Evolutionary conservation across 2,113 vertebrate species (phyloP), one percentile per base, ranked within the genome.

Genomic region (Ameiurus melas): DNA sequence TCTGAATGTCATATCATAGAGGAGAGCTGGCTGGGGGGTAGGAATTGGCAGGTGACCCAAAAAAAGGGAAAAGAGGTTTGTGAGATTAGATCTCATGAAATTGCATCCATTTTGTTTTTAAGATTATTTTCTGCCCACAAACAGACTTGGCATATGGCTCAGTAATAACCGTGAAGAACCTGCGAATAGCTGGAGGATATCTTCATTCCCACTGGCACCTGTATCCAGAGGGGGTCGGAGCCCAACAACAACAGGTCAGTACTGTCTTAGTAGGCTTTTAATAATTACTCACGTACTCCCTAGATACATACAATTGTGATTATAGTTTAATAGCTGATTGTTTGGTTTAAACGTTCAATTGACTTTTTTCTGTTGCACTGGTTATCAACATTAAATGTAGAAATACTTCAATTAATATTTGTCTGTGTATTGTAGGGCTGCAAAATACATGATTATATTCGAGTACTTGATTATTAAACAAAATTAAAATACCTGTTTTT

Each of bases 181-280:
- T 98, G 82, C 96, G 95, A 27, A 99, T 98, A 91, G 98, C 97
- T 25, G 97, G 97, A 14, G 98, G 98, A 53, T 99, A 99, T 92
- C 96, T 99, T 86, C 98, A 99, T 91, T 99, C 98, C 5, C 98
- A 99, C 88, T 97, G 97, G 95, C 98, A 99, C 89, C 95, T 99
- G n/a, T 99, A 99, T 90, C 98, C 98, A 0, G 98, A 99, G 90
- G 98, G 97, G 0, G 51, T 96, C 0, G 98, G 98, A 0, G 95
- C 97, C 13, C 96, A 92, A 30, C 98, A 99, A 92, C 98, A 99
- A 92, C 98, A 99, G 97, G 98, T 99, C 36, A 90, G 86, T 27
- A 33, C 14, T 4, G 58, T 27, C 33, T 25, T 39, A 58, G 19
- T 10, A 0, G 9, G 6, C 7, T 33, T 57, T 80, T 64, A 66